phyloP scores from a whole-genome alignment of 2,797 vertebrate genomes.

The Acanthurus lineatus region DNA sequence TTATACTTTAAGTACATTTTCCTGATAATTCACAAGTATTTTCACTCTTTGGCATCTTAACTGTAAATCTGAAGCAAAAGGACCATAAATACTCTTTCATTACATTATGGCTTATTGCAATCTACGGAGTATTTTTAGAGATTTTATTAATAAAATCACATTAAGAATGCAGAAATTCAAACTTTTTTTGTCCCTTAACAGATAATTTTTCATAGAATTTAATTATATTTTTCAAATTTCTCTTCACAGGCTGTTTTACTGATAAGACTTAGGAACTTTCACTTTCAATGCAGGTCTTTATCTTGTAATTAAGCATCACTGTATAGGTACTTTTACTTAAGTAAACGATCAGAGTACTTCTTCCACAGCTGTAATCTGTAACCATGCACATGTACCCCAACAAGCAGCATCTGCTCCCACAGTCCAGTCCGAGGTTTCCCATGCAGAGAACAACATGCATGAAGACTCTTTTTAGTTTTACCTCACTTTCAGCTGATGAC shows the following conservation, averaged over 20 bases:
- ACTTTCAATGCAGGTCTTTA: not conserved
- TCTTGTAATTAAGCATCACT: not conserved
- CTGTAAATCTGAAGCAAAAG: not conserved
- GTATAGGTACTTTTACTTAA: not conserved
- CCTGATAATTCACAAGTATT: not conserved
- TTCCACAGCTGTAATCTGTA: not conserved
- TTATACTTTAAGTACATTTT: not conserved
- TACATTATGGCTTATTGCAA: accelerated
- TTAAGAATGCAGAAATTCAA: not conserved
- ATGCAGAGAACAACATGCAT: conserved; percentile 14
- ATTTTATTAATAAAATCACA: not conserved
- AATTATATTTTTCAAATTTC: not conserved
- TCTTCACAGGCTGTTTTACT: not conserved
- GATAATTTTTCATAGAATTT: not conserved
- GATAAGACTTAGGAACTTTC: not conserved
- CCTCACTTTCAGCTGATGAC: conserved; percentile 65
- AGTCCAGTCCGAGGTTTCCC: not conserved
- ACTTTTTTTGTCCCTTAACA: not conserved
- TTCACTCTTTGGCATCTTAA: not conserved
- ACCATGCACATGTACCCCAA: conserved; percentile 7
- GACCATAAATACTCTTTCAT: not conserved
- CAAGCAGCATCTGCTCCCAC: conserved; percentile 46
- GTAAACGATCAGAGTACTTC: not conserved
- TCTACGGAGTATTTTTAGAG: not conserved
- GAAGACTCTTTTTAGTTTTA: conserved; percentile 31